Percentiles rank a stretch among this genome's conserved stretches.
Conservation (phyloP, 2,888 invertebrate genomes). For the Volucella inanis region DNA sequence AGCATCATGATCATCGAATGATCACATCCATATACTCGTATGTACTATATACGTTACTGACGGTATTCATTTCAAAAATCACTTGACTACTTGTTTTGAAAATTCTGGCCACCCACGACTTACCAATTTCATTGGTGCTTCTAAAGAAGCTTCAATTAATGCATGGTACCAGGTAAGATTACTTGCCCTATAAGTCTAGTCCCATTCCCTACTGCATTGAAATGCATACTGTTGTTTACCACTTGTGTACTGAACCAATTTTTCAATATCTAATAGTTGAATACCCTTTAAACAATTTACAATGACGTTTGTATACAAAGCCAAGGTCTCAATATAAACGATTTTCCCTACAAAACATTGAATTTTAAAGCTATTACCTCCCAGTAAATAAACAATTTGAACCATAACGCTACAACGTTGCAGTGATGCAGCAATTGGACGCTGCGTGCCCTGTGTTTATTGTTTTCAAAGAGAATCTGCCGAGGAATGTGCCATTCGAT, state of each 20-base stretch:
- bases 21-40: no score
- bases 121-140: no score
- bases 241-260: conserved; percentile 8
- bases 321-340: conserved; percentile 63
- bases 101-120: no score
- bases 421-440: conserved; percentile 21
- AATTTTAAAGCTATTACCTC: conserved; percentile 34
- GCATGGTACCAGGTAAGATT: no score
- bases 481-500: conserved; percentile 40
- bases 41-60: no score
- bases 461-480: conserved; percentile 56
- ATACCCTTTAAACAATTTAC: conserved; percentile 53
- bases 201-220: conserved; percentile 1
- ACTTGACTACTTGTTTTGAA: no score
- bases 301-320: conserved; percentile 16
- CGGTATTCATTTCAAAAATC: no score
- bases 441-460: conserved; percentile 21
- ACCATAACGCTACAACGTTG: not conserved
- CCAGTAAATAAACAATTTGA: conserved; percentile 54
- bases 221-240: not conserved
- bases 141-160: no score
- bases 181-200: no score
- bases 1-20: no score
- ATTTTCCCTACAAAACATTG: conserved; percentile 43
- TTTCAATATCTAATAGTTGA: conserved; percentile 39